Conservation (phyloP, 2,888 invertebrate species). For the Sphecodes monilicornis region DNA sequence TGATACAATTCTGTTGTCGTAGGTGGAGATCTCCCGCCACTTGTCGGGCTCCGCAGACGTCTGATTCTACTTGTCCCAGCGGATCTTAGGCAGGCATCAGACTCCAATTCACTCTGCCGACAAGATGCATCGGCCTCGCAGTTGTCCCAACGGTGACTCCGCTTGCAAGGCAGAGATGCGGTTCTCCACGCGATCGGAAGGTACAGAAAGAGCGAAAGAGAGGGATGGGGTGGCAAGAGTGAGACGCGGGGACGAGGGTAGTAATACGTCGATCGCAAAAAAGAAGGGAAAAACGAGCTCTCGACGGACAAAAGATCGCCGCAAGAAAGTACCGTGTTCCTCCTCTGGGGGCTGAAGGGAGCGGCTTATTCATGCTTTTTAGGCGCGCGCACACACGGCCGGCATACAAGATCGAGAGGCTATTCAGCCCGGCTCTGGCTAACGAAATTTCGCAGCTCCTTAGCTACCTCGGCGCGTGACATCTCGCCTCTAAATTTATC, state of each 20-base stretch:
- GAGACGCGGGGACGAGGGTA: not conserved
- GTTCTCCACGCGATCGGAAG: not conserved
- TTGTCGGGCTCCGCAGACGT: not conserved
- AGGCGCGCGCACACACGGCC: conserved; percentile 21
- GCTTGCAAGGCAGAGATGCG: not conserved
- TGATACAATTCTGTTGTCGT: not conserved
- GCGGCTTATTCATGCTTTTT: conserved; percentile 45
- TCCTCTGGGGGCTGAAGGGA: conserved; percentile 17
- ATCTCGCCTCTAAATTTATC: conserved; percentile 46
- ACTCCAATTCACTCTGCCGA: not conserved
- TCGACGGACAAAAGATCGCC: conserved; percentile 41
- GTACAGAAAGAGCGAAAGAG: not conserved
- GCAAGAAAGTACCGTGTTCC: conserved; percentile 19
- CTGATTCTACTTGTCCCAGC: not conserved
- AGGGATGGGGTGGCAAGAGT: not conserved
- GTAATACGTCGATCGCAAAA: conserved; percentile 36
- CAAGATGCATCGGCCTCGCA: not conserved
- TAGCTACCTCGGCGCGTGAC: conserved; percentile 24
- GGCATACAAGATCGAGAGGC: conserved; percentile 48
- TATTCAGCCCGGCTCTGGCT: conserved; percentile 35
- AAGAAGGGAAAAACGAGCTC: conserved; percentile 17
- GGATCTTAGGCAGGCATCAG: not conserved
- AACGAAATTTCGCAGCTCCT: conserved; percentile 53
- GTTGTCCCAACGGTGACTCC: not conserved
- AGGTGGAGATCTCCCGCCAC: not conserved